Conservation (phyloP, 2,888 invertebrate species). For the Tinea pellionella region DNA sequence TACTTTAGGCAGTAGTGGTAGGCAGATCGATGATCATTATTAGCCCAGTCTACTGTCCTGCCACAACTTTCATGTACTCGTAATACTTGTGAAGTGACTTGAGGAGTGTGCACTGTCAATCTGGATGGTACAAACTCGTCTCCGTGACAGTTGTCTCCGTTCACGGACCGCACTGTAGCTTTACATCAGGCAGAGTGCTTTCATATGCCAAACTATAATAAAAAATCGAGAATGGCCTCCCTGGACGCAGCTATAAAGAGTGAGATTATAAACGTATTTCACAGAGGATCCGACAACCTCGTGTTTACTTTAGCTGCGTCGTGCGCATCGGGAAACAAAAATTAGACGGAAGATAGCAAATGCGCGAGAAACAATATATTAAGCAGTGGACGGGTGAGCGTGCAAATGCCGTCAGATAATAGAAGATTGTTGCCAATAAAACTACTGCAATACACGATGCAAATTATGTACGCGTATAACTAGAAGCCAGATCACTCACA, state of each 20-base stretch:
- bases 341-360: conserved; percentile 21
- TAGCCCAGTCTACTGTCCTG: too few relatives aligned
- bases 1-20: too few relatives aligned
- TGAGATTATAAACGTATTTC: conserved; percentile 20
- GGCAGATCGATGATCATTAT: too few relatives aligned
- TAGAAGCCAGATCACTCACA: conserved; percentile 19
- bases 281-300: conserved; percentile 18
- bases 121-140: too few relatives aligned
- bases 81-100: too few relatives aligned
- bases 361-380: conserved; percentile 33
- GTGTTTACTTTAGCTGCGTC: conserved; percentile 15
- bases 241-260: conserved; percentile 17
- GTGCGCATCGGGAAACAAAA: conserved; percentile 16
- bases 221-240: neutral
- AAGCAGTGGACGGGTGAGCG: conserved; percentile 34
- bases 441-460: conserved; percentile 44
- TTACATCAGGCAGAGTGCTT: too few relatives aligned
- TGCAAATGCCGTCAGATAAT: conserved; percentile 45
- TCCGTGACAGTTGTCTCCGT: too few relatives aligned
- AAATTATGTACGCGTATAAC: conserved; percentile 34
- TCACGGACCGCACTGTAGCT: too few relatives aligned
- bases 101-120: too few relatives aligned
- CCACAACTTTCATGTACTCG: too few relatives aligned
- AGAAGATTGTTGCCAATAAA: conserved; percentile 49
- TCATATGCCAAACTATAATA: too few relatives aligned